Evolutionary conservation across 2,797 vertebrate species (phyloP).

Genomic region (Spinus olivaceus): DNA sequence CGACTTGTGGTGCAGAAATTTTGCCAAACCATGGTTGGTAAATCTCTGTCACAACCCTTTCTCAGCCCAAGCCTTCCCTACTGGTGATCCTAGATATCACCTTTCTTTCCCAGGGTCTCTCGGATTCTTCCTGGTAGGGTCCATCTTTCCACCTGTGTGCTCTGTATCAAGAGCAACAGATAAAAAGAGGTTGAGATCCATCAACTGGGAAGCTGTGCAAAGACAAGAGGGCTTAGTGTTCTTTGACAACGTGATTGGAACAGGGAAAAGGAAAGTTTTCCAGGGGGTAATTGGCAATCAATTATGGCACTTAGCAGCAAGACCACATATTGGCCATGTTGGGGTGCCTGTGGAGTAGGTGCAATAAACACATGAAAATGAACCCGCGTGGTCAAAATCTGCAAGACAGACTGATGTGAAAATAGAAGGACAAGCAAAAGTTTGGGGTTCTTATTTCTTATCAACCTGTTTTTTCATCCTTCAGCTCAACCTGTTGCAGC

Average conservation of each 20-base stretch:
- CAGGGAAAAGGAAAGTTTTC: not conserved
- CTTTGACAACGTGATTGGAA: accelerated
- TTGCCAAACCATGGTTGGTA: too few species aligned
- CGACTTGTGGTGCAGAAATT: too few species aligned
- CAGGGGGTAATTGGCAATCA: not conserved
- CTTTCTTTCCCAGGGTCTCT: not conserved
- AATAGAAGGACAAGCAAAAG: not conserved
- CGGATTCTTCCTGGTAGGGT: not conserved
- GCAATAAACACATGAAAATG: not conserved
- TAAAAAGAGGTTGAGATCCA: not conserved
- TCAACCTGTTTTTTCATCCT: not conserved
- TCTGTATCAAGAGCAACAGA: not conserved
- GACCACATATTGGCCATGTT: not conserved
- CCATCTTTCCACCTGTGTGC: not conserved
- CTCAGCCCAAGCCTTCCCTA: not conserved
- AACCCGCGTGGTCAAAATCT: not conserved
- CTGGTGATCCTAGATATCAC: not conserved
- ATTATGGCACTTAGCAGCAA: not conserved
- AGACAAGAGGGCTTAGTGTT: not conserved
- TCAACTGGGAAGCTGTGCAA: not conserved
- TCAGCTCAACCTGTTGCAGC: not conserved
- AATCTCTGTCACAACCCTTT: not conserved
- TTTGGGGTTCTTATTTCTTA: not conserved
- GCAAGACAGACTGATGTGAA: not conserved
- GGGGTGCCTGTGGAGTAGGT: not conserved